Evolutionary conservation across 1,140 invertebrate genomes (phyloP), one percentile per base, ranked within the genome.

Genomic region (Hylaeus volcanicus): DNA sequence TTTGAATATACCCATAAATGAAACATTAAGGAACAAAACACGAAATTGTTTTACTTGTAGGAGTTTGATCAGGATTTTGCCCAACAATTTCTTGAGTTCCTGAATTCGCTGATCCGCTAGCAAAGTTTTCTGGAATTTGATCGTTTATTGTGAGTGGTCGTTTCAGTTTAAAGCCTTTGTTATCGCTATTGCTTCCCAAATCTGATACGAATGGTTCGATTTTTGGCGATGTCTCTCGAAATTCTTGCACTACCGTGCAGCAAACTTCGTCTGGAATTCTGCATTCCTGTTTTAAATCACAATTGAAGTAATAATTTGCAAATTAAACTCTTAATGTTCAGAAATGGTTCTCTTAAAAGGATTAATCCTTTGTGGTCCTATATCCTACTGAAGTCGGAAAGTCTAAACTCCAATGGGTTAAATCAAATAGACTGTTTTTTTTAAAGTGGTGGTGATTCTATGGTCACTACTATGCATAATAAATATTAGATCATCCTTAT

Each of bases 231-330:
- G 26, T 14, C 0, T 5, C 37, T 55, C 15, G 37, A 63, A 5
- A 1, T 4, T 41, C 37, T 39, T n/a, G 45, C 5, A 51, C 48
- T n/a, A 92, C 56, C 6, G 81, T 91, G 55, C 92, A 93, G 71
- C 92, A 93, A n/a, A 88, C 87, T 87, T 93, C 87, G n/a, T 76
- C 48, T 2, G 83, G 75, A 0, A 84, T 53, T 26, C 90, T 86
- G 72, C 92, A 93, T 6, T 58, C 58, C 92, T 93, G 81, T 53
- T 51, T 53, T 1, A 58, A 26, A 63, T 2, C 70, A 75, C 45
- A 3, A 14, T 77, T 1, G 5, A 64, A n/a, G 9, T 8, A 41
- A 6, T 45, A 45, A 26, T 26, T 26, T 26, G 11, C 12, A 14
- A 45, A 5, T 58, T 9, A 39, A 26, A 26, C 26, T 26, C 26